These are phyloP conservation scores for Sylvilagus bachmani DNA, from an alignment of 2,113 vertebrate species.

Conservation along the genomic window DNA sequence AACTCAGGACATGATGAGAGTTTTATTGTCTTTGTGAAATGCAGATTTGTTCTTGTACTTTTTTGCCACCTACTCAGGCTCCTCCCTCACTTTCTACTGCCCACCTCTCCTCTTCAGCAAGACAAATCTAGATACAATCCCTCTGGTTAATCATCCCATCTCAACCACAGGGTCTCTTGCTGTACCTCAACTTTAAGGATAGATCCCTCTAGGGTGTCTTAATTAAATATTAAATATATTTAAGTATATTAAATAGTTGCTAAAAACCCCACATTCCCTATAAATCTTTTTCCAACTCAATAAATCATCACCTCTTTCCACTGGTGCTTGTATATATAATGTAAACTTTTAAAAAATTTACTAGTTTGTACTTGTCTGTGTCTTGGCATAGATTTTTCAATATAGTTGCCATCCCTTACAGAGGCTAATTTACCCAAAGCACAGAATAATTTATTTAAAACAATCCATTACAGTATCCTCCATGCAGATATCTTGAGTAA, in stretches of 20 bases:
- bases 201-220: constrained; percentile 31
- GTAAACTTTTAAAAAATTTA: constrained; percentile 41
- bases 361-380: constrained; percentile 41
- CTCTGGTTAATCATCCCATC: constrained; percentile 44
- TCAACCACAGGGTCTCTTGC: constrained; percentile 48
- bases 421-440: constrained; percentile 40
- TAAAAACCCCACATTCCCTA: constrained; percentile 21
- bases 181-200: constrained; percentile 24
- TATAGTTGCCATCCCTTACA: constrained; percentile 11
- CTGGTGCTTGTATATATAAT: constrained; percentile 28
- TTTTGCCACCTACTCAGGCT: constrained; percentile 78
- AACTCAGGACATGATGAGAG: constrained; percentile 80
- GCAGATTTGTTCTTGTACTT: constrained; percentile 84
- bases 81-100: constrained; percentile 78
- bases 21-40: constrained; percentile 82
- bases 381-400: constrained; percentile 39
- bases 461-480: constrained; percentile 51
- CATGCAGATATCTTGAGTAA: not conserved
- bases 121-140: constrained; percentile 61
- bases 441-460: constrained; percentile 62
- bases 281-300: constrained; percentile 10
- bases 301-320: constrained; percentile 60
- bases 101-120: constrained; percentile 65
- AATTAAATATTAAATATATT: too few species aligned
- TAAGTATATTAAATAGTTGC: constrained; percentile 42